Percentiles rank a stretch among this genome's conserved stretches.
These are phyloP conservation scores for Clivina fossor DNA, from an alignment of 2,888 invertebrate species.

Conservation along the genomic window DNA sequence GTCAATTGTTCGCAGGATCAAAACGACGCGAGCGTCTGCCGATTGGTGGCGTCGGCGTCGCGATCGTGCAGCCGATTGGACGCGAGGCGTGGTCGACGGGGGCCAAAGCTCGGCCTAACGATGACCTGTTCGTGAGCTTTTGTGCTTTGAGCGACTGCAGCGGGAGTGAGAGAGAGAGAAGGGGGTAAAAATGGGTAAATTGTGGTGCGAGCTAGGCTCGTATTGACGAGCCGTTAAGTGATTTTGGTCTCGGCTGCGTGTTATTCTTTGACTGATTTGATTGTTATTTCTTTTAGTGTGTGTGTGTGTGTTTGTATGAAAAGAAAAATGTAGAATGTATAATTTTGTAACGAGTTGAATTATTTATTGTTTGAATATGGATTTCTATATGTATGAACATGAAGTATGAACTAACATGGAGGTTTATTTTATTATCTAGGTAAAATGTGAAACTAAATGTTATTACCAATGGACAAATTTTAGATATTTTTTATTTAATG, in stretches of 20 bases:
- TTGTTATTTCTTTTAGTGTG: constrained; percentile 12
- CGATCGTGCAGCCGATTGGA: constrained; percentile 11
- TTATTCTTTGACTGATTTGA: background rate
- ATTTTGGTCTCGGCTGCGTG: constrained; percentile 9
- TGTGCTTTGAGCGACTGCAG: constrained; percentile 25
- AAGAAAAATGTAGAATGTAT: too few species aligned
- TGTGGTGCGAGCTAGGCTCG: constrained; percentile 19
- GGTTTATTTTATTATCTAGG: too few species aligned
- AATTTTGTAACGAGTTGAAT: too few species aligned
- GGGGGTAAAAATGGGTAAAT: too few species aligned
- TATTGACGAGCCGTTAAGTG: constrained; percentile 27
- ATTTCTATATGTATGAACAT: too few species aligned
- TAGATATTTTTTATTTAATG: too few species aligned
- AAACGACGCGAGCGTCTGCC: constrained; percentile 10
- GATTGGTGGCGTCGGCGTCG: constrained; percentile 18
- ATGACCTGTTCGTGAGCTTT: constrained; percentile 34
- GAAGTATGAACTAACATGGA: too few species aligned
- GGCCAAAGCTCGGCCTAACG: constrained; percentile 23
- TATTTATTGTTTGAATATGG: too few species aligned
- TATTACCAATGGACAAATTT: too few species aligned
- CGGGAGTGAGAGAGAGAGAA: too few species aligned
- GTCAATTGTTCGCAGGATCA: constrained; percentile 15
- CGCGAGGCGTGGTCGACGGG: constrained; percentile 10
- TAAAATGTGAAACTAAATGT: too few species aligned
- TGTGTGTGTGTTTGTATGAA: constrained; percentile 6